phyloP scores from a whole-genome alignment of 2,888 invertebrate species.

The Callosobruchus maculatus region DNA sequence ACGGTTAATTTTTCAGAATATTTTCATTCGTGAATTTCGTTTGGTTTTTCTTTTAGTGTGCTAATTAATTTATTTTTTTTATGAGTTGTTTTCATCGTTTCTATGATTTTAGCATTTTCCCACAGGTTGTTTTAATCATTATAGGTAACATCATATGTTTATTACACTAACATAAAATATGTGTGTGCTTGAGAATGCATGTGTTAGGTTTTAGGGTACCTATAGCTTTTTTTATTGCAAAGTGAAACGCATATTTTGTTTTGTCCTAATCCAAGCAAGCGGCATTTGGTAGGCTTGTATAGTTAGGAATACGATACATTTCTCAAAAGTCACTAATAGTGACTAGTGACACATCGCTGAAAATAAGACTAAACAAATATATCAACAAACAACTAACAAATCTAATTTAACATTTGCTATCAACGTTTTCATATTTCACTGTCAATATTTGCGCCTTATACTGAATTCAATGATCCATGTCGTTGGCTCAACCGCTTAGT shows the following conservation, averaged over 20 bases:
- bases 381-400: no score
- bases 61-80: slow-evolving; percentile 3
- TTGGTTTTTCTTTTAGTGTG: neutral
- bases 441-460: no score
- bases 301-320: neutral
- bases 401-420: no score
- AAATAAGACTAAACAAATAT: no score
- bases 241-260: neutral
- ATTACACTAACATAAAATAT: slow-evolving; percentile 38
- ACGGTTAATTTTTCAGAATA: no score
- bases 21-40: no score
- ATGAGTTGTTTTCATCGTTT: neutral
- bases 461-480: no score
- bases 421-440: no score
- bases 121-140: slow-evolving; percentile 33
- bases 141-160: slow-evolving; percentile 39
- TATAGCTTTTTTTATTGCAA: slow-evolving; percentile 1
- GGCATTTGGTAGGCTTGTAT: neutral
- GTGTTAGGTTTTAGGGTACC: slow-evolving; percentile 44
- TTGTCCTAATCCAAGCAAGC: neutral
- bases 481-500: no score
- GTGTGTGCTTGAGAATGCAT: slow-evolving; percentile 49
- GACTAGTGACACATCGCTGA: no score
- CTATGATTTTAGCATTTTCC: slow-evolving; percentile 28
- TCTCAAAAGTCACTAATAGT: no score